Evolutionary conservation across 2,888 invertebrate species (phyloP).

Genomic region (Artemia sinica): DNA sequence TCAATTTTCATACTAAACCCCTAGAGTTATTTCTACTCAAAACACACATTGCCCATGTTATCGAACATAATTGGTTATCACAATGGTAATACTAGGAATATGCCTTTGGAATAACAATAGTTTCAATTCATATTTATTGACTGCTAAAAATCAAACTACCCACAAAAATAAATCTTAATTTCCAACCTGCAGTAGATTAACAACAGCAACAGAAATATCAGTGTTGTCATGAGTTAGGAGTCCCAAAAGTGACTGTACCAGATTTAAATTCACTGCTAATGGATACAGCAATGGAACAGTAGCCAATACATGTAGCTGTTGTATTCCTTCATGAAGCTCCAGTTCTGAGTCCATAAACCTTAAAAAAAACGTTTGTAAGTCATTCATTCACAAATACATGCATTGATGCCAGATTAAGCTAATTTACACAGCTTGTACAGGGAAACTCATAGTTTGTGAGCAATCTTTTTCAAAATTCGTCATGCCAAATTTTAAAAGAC

Average conservation of each 20-base stretch:
- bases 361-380: slow-evolving; percentile 16
- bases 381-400: no score
- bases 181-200: slow-evolving; percentile 46
- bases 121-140: slow-evolving; percentile 25
- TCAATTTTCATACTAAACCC: no score
- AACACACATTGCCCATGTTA: no score
- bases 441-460: no score
- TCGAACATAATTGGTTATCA: no score
- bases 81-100: no score
- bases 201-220: slow-evolving; percentile 66
- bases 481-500: no score
- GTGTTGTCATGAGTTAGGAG: slow-evolving; percentile 89
- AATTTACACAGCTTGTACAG: no score
- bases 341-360: slow-evolving; percentile 92
- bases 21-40: no score
- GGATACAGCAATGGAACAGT: slow-evolving; percentile 91
- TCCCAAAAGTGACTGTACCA: slow-evolving; percentile 75
- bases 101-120: background rate
- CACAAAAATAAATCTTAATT: slow-evolving; percentile 21
- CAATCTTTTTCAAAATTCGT: no score
- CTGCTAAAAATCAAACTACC: slow-evolving; percentile 28
- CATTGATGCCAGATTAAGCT: no score
- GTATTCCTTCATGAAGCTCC: slow-evolving; percentile 66
- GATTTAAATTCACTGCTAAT: slow-evolving; percentile 67
- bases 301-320: slow-evolving; percentile 81